Percentiles rank a stretch among this genome's conserved stretches.
Conservation (phyloP, 2,888 invertebrate genomes). For the Dromius quadrimaculatus region DNA sequence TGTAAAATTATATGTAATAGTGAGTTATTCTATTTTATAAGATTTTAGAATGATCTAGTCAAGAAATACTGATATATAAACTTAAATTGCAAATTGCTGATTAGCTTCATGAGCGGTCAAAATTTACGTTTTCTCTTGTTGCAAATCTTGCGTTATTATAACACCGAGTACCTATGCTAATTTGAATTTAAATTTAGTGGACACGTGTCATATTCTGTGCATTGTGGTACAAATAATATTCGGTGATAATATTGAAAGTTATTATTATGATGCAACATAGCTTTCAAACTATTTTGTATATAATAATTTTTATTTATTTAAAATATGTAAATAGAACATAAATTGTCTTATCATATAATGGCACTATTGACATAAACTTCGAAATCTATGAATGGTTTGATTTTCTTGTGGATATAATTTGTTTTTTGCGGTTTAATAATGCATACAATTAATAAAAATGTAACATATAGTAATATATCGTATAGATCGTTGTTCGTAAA, state of each 20-base stretch:
- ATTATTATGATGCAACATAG: conserved; percentile 49
- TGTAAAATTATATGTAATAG: conserved; percentile 25
- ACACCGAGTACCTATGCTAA: conserved; percentile 20
- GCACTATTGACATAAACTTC: conserved; percentile 50
- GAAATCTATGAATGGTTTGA: conserved; percentile 38
- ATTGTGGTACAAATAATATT: conserved; percentile 29
- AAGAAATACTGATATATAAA: conserved; percentile 32
- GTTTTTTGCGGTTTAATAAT: conserved; percentile 38
- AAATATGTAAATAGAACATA: conserved; percentile 52
- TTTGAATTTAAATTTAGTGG: conserved; percentile 10
- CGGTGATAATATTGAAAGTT: conserved; percentile 42
- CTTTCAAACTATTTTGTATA: conserved; percentile 50
- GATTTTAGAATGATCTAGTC: conserved; percentile 37
- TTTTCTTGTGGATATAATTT: conserved; percentile 32
- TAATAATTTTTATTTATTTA: conserved; percentile 52
- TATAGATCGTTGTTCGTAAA: conserved; percentile 48
- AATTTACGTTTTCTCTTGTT: background rate
- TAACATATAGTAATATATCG: conserved; percentile 43
- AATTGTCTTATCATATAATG: conserved; percentile 38
- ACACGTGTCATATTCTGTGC: conserved; percentile 32
- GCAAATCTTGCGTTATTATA: too few species aligned
- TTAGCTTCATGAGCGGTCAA: conserved; percentile 22
- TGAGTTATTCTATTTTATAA: conserved; percentile 37
- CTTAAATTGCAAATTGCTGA: conserved; percentile 34
- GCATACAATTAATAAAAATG: conserved; percentile 38